Evolutionary conservation across 2,797 vertebrate genomes (phyloP), one percentile per base, ranked within the genome.

Genomic region (Tragelaphus oryx): DNA sequence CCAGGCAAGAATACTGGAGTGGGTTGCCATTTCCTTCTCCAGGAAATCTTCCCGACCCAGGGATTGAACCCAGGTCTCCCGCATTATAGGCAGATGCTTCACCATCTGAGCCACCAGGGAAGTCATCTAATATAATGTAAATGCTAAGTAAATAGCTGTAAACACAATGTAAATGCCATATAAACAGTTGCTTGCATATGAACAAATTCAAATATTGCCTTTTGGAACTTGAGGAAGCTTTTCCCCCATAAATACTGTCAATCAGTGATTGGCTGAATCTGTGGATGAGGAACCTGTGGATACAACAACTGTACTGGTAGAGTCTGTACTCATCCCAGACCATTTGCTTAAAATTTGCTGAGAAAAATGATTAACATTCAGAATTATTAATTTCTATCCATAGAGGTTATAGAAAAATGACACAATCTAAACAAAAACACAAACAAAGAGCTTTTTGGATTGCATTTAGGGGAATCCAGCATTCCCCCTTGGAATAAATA

Each of bases 371-470:
- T 4, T 4, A 76, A 20, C 41, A 88, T 57, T 91, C 13, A 1
- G 30, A 71, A 93, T 89, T 92, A 91, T 88, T 91, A 91, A 91
- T 44, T 88, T 30, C n/a, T 78, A 60, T 24, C 75, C 22, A 87
- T 65, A 93, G 11, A 90, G 62, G 30, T 44, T 87, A 90, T 1
- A 75, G 37, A 52, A 92, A 94, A 93, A 85, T 91, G 59, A 68
- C 18, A 84, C 44, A 94, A 82, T 37, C 50, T 55, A 87, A 94
- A 96, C 6, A 65, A 62, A 89, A 91, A 81, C 10, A 91, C 41
- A 87, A 84, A 92, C 4, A 55, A 80, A 62, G 52, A 94, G 26
- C 4, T 14, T 87, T 71, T 48, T 4, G 41, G 17, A 33, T 18
- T 85, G 13, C 28, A 11, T 57, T 55, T 22, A 84, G 22, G 24